Evolutionary conservation across 2,797 vertebrate genomes (phyloP).

Genomic region (Bovichtus variegatus): DNA sequence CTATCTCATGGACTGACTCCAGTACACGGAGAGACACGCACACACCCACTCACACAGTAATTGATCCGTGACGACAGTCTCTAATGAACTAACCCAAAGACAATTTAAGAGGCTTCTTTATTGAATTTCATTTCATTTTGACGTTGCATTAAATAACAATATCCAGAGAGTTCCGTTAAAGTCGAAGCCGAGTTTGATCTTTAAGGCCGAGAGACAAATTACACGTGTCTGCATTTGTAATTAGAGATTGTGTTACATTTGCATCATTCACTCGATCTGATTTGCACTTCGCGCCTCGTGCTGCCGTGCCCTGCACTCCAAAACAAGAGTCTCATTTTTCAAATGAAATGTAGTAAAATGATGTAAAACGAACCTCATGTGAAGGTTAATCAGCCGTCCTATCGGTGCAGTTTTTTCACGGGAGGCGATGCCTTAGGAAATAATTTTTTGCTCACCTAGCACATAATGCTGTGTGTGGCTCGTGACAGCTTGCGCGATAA

Average conservation of each 20-base stretch:
- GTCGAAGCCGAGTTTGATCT: constrained; percentile 27
- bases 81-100: constrained; percentile 27
- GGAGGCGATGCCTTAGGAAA: neutral
- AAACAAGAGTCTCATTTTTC: neutral
- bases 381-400: neutral
- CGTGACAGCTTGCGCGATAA: neutral
- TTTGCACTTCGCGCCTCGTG: neutral
- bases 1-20: constrained; percentile 42
- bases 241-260: constrained; percentile 42
- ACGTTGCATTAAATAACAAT: constrained; percentile 21
- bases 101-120: constrained; percentile 29
- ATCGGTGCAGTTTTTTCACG: neutral
- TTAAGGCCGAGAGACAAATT: constrained; percentile 32
- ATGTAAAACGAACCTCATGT: neutral
- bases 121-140: constrained; percentile 26
- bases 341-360: neutral
- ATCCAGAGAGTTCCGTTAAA: constrained; percentile 10
- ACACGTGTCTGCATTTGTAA: constrained; percentile 15
- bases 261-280: constrained; percentile 41
- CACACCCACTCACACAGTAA: constrained; percentile 22
- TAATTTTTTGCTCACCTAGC: neutral
- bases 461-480: neutral
- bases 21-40: constrained; percentile 2
- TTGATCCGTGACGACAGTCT: constrained; percentile 29
- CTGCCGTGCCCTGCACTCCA: neutral